Conservation (phyloP, 2,797 vertebrate species). For the Sebastes taczanowskii region DNA sequence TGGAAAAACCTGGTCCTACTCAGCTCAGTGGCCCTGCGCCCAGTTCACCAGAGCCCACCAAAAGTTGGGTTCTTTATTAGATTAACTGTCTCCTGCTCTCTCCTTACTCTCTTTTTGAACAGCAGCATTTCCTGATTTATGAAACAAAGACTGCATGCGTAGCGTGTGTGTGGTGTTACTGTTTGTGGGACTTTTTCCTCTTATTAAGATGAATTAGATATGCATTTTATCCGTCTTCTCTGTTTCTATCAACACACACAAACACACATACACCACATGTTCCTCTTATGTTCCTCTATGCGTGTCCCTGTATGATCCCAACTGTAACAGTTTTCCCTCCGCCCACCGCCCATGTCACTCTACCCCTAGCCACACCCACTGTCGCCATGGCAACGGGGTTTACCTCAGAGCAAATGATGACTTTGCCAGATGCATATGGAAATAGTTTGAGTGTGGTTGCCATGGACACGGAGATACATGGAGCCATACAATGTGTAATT, state of each 20-base stretch:
- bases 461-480: conserved; percentile 63
- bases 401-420: conserved; percentile 67
- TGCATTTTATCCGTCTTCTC: conserved; percentile 3
- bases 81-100: conserved; percentile 43
- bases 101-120: conserved; percentile 23
- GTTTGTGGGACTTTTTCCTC: neutral
- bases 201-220: neutral
- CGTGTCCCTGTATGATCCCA: conserved; percentile 50
- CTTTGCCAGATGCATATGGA: conserved; percentile 71
- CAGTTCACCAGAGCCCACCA: conserved; percentile 55
- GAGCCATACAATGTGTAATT: conserved; percentile 54
- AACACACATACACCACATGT: conserved; percentile 30
- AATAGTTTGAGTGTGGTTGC: conserved; percentile 66
- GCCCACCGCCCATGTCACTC: conserved; percentile 17
- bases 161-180: neutral
- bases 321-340: conserved; percentile 21
- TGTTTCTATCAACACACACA: neutral
- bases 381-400: conserved; percentile 67
- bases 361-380: conserved; percentile 65
- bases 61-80: conserved; percentile 45
- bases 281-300: neutral
- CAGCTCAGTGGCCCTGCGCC: conserved; percentile 51
- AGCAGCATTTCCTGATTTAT: conserved; percentile 33
- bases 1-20: conserved; percentile 72
- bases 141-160: conserved; percentile 35